Evolutionary conservation across 2,888 invertebrate species (phyloP), one percentile per base, ranked within the genome.

Genomic region (Epicampocera succincta): DNA sequence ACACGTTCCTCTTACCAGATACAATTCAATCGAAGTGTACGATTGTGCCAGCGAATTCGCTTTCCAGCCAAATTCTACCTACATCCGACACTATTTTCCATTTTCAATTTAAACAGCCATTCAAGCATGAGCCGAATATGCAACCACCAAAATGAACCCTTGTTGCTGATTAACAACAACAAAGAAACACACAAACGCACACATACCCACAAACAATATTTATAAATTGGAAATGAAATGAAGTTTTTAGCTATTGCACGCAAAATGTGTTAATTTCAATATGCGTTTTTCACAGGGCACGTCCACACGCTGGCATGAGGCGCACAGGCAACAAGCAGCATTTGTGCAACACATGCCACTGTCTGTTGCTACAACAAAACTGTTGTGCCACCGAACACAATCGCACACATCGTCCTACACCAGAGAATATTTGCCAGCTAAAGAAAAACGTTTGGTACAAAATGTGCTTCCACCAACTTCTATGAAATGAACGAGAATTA

Each of bases 181-280:
- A 29, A 33, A 25, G 15, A 54, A 40, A 50, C 13, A 42, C 44
- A n/a, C n/a, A 42, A 25, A 44, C 8, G 33, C 33, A 33, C 8
- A 1, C 33, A 33, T 9, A 33, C 33, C 5, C 33, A 33, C 33
- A 33, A 4, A 33, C 33, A 50, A 19, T 3, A 60, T 17, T 5
- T 8, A 11, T 13, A 58, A 38, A 25, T 25, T 56, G 9, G 0
- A 52, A 54, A 25, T 46, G 73, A 66, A 74, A 58, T 66, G n/a
- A 21, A 60, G 33, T 60, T 76, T 38, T 13, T 11, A 33, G 38
- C 15, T 74, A 21, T 38, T 77, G 77, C 77, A 74, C 74, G 69
- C 81, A 69, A 74, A 78, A 82, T 82, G 81, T 82, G 77, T 82
- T 78, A 77, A 77, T 73, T 61, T 44, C 44, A 68, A 44, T 38